Evolutionary conservation across 2,113 vertebrate species (phyloP), one percentile per base, ranked within the genome.

Genomic region (Centropus bengalensis): DNA sequence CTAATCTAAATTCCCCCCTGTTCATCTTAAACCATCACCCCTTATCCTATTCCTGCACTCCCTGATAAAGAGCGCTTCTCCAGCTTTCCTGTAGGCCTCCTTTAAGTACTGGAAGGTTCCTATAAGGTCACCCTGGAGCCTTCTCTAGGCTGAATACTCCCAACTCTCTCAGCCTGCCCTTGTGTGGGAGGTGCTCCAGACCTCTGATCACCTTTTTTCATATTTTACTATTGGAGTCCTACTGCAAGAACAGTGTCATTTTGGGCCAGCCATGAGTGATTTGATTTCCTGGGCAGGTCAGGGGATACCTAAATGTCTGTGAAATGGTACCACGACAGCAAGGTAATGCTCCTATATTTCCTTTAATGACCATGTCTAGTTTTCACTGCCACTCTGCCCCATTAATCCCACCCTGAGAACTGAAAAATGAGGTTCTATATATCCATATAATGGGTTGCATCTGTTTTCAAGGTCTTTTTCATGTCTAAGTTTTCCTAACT

Each of bases 271-370:
- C 26, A 9, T 40, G 62, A 89, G 59, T 80, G 52, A 86, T 92
- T 71, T 86, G n/a, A 47, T 91, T 89, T 68, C 56, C 49, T 75
- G n/a, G 88, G 77, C 92, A 91, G 81, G 89, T 78, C 91, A 86
- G 64, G 78, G 44, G 82, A 80, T 83, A 70, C 79, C 68, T 94
- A 91, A 95, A 95, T 86, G 71, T n/a, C 89, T 85, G 75, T 91
- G 75, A 91, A 96, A 91, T 74, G 71, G 75, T 86, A 83, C 64
- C 21, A 55, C 21, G 14, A 64, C 51, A 88, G 63, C 47, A 67
- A 92, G 71, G 63, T 83, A 91, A 88, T 87, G 52, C 62, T 51
- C 86, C 28, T 92, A 64, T 91, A 95, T 92, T 92, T 89, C 16
- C 47, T 88, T 82, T 91, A 93, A 95, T 63, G 85, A 86, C 55